A percentile compares a stretch with the other conserved stretches of the same genome.
These are phyloP conservation scores for Mobula hypostoma DNA, from an alignment of 2,113 vertebrate species.

Conservation along the genomic window DNA sequence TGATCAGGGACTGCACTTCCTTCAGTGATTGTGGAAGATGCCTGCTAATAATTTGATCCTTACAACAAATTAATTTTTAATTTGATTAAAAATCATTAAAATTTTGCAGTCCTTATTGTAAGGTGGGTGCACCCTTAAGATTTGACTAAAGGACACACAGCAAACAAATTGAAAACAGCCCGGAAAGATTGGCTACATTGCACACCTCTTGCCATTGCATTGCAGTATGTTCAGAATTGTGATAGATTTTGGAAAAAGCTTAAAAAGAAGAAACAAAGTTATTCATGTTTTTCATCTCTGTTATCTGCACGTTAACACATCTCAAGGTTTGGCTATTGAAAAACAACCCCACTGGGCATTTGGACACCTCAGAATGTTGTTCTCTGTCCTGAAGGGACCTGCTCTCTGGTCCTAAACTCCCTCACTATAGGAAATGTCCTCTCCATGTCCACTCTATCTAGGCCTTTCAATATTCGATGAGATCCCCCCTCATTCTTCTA, in stretches of 20 bases:
- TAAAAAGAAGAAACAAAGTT: background rate
- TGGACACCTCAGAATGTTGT: background rate
- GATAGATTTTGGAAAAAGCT: background rate
- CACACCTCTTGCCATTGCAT: background rate
- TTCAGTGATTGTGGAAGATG: background rate
- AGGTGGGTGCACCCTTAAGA: background rate
- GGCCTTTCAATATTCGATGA: too few relatives aligned
- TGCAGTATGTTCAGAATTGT: background rate
- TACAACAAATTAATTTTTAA: slow-evolving; percentile 13
- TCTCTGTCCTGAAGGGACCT: too few relatives aligned
- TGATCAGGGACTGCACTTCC: background rate
- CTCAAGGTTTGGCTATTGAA: background rate
- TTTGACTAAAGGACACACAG: background rate
- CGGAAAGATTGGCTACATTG: background rate
- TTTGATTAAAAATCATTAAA: background rate
- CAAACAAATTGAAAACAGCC: slow-evolving; percentile 6
- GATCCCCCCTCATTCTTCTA: too few relatives aligned
- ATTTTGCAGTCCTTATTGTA: background rate
- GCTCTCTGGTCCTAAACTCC: too few relatives aligned
- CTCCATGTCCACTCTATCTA: too few relatives aligned
- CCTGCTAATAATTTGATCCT: background rate
- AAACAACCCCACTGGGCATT: background rate
- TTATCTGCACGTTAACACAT: background rate
- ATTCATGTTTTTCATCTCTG: background rate
- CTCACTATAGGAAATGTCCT: too few relatives aligned